These are phyloP conservation scores for Actias luna DNA, from an alignment of 2,888 invertebrate genomes.

Conservation along the genomic window DNA sequence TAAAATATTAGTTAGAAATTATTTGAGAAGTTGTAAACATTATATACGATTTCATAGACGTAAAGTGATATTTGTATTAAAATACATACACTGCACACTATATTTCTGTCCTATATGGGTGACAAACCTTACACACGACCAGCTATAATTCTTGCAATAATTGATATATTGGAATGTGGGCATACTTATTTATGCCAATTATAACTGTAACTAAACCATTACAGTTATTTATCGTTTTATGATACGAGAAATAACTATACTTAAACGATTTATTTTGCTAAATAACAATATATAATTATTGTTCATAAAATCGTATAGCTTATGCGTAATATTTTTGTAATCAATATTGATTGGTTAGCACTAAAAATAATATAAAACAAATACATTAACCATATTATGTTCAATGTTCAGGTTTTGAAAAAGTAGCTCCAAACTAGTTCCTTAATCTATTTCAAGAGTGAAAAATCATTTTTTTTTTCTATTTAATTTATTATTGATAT, in stretches of 20 bases:
- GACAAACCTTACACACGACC: neutral
- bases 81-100: neutral
- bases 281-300: neutral
- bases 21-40: neutral
- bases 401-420: neutral
- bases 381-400: neutral
- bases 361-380: neutral
- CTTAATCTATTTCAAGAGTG: neutral
- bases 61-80: neutral
- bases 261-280: neutral
- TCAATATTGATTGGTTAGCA: slow-evolving; percentile 1
- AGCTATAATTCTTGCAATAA: neutral
- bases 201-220: neutral
- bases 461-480: neutral
- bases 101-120: neutral
- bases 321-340: neutral
- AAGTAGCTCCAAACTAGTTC: neutral
- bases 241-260: neutral
- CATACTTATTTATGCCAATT: neutral
- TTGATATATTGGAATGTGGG: neutral
- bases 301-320: neutral
- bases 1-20: too few species aligned
- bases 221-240: neutral
- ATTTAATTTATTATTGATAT: neutral
- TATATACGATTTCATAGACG: neutral